These are phyloP conservation scores for Vireo altiloquus DNA, from an alignment of 2,113 vertebrate genomes.

Conservation along the genomic window DNA sequence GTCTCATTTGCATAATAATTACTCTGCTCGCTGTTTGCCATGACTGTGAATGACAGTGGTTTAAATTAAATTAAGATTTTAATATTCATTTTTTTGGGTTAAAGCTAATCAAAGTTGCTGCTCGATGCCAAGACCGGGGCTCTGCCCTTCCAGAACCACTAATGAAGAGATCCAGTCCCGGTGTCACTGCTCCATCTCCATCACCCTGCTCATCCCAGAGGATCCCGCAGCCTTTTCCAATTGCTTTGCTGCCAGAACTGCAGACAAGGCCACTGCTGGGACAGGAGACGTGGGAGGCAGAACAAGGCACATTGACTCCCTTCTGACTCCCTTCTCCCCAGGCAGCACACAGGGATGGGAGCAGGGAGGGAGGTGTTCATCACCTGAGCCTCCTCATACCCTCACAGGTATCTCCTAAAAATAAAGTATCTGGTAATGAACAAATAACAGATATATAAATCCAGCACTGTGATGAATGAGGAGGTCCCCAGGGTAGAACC, in stretches of 20 bases:
- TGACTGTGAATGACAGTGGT: slow-evolving; percentile 72
- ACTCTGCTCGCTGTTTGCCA: slow-evolving; percentile 71
- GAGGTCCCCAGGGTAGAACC: not conserved
- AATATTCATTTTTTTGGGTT: slow-evolving; percentile 45
- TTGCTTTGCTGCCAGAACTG: not conserved
- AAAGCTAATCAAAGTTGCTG: slow-evolving; percentile 60
- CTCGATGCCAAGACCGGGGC: not conserved
- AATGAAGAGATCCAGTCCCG: not conserved
- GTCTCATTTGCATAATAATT: slow-evolving; percentile 82
- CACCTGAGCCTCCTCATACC: not conserved
- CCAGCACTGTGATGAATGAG: rapidly evolving
- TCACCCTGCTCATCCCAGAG: not conserved
- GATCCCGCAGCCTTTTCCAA: rapidly evolving
- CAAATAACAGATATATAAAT: not conserved
- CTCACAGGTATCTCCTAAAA: rapidly evolving
- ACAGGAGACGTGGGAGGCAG: not conserved
- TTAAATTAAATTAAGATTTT: slow-evolving; percentile 78
- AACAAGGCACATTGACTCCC: not conserved
- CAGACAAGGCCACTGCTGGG: not conserved
- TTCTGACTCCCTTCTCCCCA: not conserved
- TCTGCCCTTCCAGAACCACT: not conserved
- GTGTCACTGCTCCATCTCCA: not conserved
- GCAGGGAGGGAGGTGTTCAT: not conserved
- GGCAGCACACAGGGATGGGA: not conserved
- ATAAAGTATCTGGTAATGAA: rapidly evolving